These are phyloP conservation scores for Hybognathus amarus DNA, from an alignment of 2,797 vertebrate species.

Conservation along the genomic window DNA sequence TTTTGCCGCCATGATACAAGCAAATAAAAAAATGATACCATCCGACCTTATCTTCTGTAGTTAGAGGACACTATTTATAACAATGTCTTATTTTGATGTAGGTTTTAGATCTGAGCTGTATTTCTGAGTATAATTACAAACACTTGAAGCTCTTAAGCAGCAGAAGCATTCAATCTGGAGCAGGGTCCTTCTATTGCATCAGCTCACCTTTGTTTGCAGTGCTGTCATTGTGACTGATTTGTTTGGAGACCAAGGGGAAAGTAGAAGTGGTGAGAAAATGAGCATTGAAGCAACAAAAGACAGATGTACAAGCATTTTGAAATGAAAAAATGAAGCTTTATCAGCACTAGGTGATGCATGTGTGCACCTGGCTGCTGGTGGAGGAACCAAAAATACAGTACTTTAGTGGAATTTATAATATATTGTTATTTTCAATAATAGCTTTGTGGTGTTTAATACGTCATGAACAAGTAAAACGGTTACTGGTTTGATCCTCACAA, in stretches of 20 bases:
- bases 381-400: neutral
- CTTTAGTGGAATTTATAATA: neutral
- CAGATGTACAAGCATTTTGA: slow-evolving; percentile 1
- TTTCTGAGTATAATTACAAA: neutral
- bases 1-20: slow-evolving; percentile 8
- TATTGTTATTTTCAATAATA: neutral
- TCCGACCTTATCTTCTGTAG: neutral
- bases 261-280: neutral
- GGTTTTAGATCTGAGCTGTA: neutral
- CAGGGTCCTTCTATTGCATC: slow-evolving; percentile 1
- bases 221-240: slow-evolving; percentile 22
- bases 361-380: neutral
- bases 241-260: slow-evolving; percentile 8
- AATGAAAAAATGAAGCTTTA: slow-evolving; percentile 13
- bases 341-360: neutral
- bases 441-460: neutral
- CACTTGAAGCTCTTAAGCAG: neutral
- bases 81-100: neutral
- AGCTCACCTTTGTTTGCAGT: slow-evolving; percentile 12
- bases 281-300: slow-evolving; percentile 12
- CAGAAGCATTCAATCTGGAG: neutral
- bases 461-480: neutral
- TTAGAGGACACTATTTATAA: neutral
- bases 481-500: neutral
- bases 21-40: neutral